Evolutionary conservation across 2,113 vertebrate species (phyloP), one percentile per base, ranked within the genome.

Genomic region (Catharus minimus): DNA sequence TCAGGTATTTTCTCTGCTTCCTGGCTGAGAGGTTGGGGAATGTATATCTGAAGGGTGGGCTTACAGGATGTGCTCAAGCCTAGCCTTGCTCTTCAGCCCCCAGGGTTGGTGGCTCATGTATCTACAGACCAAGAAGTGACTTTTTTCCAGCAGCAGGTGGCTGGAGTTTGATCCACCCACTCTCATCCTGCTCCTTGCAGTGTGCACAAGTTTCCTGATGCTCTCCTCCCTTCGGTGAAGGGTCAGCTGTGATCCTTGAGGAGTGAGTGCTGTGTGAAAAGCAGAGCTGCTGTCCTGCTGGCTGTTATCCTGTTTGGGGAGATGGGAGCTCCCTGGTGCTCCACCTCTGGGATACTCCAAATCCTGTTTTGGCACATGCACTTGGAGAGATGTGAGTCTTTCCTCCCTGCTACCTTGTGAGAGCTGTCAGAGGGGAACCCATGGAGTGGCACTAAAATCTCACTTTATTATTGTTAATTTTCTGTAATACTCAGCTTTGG

Each of bases 401-500:
- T 39, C 38, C 26, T 80, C 20, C 15, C 14, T 6, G 7, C 41
- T 47, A 22, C 62, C 53, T 57, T 43, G 15, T 73, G 67, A 88
- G 50, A 68, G 3, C 13, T 88, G 5, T 64, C 4, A 21, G 65
- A 89, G 76, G 27, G 69, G 46, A 91, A 18, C 57, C 49, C 50
- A 8, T 1, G 4, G 64, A 71, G 49, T 44, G 38, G 50, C 73
- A 71, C 82, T 90, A 72, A 76, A 93, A 90, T 72, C 77, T 44
- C 55, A 52, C 60, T 86, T 90, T 41, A 84, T 81, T 83, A 50
- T 41, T 66, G 14, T 76, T 88, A 58, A 82, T 82, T 91, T 92
- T 41, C 62, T 28, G 1, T 67, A 88, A 61, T 83, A 13, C n/a
- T 92, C 41, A 3, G 39, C 22, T 49, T 81, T 1, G 4, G 47